Evolutionary conservation across 1,140 invertebrate genomes (phyloP), one percentile per base, ranked within the genome.

Genomic region (Zaprionus ornatus): DNA sequence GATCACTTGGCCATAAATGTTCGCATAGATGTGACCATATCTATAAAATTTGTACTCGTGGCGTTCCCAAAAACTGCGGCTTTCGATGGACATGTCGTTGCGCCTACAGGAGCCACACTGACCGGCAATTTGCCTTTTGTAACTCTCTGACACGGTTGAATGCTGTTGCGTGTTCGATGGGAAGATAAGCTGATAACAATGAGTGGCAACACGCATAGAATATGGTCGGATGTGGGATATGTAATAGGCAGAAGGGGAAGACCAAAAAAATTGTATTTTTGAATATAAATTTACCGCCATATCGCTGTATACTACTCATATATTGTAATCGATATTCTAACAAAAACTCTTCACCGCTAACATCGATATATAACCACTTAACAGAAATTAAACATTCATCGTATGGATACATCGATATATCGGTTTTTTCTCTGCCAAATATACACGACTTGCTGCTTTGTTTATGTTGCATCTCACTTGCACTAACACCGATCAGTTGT

Each of bases 21-120:
- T 74, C 10, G 90, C 90, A 60, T 91, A 91, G 10, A 91, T 66
- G 29, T 91, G 90, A 9, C 90, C 90, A 29, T 87, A 91, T 17
- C 64, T 72, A 17, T 82, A 91, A 65, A 91, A 80, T 52, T 90
- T 91, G 9, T 65, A 55, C 57, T 88, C 82, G 59, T 91, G 86
- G 1, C 87, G 83, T 13, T 91, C 86, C 90, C 90, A 91, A 67
- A 91, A 91, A 19, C 71, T 91, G 2, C 7, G 37, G 35, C 27
- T 19, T 6, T 67, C 68, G 4, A 12, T 19, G 57, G 66, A 32
- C 80, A 76, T 83, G 62, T 21, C 60, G 55, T 35, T 45, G n/a
- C 7, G 60, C 27, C n/a, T 19, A 27, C 2, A 21, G 27, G 23
- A 32, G 9, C 13, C 19, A 13, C 35, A 69, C 65, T 55, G 50